Conservation (phyloP, 2,797 vertebrate species). For the Diceros bicornis region DNA sequence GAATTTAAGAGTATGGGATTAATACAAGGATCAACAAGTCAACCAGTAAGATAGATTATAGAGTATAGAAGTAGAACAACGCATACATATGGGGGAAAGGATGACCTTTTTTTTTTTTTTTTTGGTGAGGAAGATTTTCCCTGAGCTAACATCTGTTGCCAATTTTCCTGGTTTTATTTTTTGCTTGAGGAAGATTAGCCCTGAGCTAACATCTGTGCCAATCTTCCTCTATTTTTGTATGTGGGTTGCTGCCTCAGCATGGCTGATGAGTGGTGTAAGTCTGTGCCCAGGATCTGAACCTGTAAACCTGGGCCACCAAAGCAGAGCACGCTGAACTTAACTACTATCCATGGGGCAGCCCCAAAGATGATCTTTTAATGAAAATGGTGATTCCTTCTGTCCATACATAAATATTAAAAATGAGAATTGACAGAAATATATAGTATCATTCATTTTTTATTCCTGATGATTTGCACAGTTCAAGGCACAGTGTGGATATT, state of each 20-base stretch:
- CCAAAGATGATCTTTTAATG: neutral
- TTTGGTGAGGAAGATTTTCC: no score
- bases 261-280: no score
- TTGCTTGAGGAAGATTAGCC: no score
- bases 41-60: neutral
- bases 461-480: neutral
- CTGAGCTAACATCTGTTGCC: no score
- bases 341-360: no score
- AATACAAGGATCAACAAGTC: neutral
- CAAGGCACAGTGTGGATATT: neutral
- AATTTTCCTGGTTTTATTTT: no score
- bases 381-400: neutral
- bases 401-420: conserved; percentile 22
- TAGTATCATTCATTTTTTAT: neutral
- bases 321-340: no score
- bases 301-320: no score
- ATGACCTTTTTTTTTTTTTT: neutral
- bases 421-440: neutral
- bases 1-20: neutral
- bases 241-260: no score
- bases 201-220: no score
- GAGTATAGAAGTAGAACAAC: neutral
- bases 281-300: no score
- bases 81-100: neutral
- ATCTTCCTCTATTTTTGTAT: no score